Percentiles rank a stretch among this genome's conserved stretches.
phyloP scores from a whole-genome alignment of 2,113 vertebrate species.

The Podocnemis expansa region DNA sequence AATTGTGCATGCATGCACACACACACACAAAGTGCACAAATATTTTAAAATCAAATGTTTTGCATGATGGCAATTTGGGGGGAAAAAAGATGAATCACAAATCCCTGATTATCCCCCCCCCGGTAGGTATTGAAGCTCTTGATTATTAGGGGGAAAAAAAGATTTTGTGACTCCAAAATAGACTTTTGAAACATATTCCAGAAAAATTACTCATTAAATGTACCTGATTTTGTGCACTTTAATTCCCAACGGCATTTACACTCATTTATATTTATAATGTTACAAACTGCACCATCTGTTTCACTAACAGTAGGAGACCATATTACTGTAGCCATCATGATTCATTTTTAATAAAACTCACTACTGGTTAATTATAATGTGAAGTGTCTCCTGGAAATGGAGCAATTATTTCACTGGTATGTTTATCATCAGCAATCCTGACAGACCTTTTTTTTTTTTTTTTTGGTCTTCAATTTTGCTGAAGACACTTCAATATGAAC shows the following conservation, averaged over 20 bases:
- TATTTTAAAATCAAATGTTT: conserved; percentile 29
- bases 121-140: conserved; percentile 11
- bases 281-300: conserved; percentile 68
- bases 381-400: conserved; percentile 59
- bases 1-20: conserved; percentile 19
- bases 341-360: conserved; percentile 66
- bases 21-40: conserved; percentile 34
- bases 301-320: conserved; percentile 53
- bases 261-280: conserved; percentile 75
- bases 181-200: conserved; percentile 52
- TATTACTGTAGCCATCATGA: conserved; percentile 50
- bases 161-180: conserved; percentile 27
- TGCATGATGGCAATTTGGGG: conserved; percentile 5
- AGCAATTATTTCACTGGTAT: conserved; percentile 50
- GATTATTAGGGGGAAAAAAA: neutral
- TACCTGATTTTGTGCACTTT: conserved; percentile 55
- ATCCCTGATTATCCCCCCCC: too few relatives aligned
- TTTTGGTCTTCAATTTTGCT: neutral
- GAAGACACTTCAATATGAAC: neutral
- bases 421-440: neutral
- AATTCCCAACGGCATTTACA: conserved; percentile 65
- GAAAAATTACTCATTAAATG: conserved; percentile 62
- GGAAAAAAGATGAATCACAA: neutral
- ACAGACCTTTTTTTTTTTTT: neutral
- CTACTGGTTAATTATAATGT: conserved; percentile 58